A percentile compares a stretch with the other conserved stretches of the same genome.
These are phyloP conservation scores for Potamilus streckersoni DNA, from an alignment of 1,140 invertebrate species.

Conservation along the genomic window DNA sequence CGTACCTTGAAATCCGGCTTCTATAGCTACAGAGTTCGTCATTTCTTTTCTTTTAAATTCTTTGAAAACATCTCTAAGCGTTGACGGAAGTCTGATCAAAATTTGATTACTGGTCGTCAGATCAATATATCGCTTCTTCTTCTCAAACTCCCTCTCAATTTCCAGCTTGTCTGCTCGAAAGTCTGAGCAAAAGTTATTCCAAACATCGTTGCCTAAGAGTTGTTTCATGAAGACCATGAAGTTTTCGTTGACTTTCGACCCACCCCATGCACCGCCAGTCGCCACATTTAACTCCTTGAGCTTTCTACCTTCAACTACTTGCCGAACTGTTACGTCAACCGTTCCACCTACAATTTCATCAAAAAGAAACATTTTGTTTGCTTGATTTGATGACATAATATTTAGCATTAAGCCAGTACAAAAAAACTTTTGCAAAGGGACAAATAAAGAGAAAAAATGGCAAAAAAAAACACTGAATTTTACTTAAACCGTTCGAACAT, in stretches of 20 bases:
- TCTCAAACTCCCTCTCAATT: constrained; percentile 18
- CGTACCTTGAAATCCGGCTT: not conserved
- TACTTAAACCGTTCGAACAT: no score
- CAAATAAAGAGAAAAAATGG: no score
- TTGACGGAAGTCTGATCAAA: constrained; percentile 1
- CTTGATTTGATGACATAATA: no score
- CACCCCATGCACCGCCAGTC: constrained; percentile 6
- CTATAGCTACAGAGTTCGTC: constrained; percentile 1
- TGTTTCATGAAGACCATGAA: constrained; percentile 1
- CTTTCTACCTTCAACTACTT: constrained; percentile 6
- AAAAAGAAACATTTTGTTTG: no score
- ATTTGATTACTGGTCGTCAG: not conserved
- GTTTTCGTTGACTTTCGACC: not conserved
- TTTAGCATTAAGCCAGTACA: no score
- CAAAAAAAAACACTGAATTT: no score
- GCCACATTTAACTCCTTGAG: constrained; percentile 15
- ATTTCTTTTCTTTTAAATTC: not conserved
- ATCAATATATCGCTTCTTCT: constrained; percentile 14
- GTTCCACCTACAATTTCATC: constrained; percentile 8
- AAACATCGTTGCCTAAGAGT: constrained; percentile 30
- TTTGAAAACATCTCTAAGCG: constrained; percentile 14
- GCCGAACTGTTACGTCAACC: constrained; percentile 11
- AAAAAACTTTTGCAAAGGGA: no score
- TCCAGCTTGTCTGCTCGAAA: constrained; percentile 41
- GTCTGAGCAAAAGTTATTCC: constrained; percentile 34